Conservation (phyloP, 2,888 invertebrate genomes). For the Lasioglossum leucozonium region DNA sequence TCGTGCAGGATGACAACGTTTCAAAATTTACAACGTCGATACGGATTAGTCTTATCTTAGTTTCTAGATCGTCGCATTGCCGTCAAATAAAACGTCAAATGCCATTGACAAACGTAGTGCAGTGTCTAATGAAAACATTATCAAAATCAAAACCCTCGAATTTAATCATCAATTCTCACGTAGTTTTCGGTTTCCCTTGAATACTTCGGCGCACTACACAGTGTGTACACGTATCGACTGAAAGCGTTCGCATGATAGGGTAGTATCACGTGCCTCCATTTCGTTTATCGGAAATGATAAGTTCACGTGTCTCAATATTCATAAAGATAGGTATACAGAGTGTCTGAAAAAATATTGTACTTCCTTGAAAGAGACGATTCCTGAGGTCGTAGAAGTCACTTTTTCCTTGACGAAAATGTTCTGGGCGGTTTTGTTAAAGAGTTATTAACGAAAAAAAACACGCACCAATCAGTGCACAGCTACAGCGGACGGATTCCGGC, state of each 20-base stretch:
- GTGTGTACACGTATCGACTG: neutral
- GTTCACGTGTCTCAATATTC: neutral
- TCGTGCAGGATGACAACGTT: neutral
- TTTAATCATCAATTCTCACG: neutral
- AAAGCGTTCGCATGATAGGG: neutral
- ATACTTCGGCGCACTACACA: no score
- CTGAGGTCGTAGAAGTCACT: no score
- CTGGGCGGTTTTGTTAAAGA: no score
- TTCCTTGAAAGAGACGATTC: neutral
- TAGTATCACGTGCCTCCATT: neutral
- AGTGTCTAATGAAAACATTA: neutral
- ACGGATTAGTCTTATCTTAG: conserved; percentile 28
- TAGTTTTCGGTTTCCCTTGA: neutral
- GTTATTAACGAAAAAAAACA: no score
- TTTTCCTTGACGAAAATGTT: no score
- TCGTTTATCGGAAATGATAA: neutral
- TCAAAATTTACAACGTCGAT: neutral
- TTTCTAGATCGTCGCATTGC: neutral
- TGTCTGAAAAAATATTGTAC: neutral
- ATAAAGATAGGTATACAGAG: neutral
- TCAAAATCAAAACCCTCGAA: neutral
- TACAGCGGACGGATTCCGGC: no score
- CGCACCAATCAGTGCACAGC: no score
- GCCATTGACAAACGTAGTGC: neutral
- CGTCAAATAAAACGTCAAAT: neutral